phyloP scores from a whole-genome alignment of 2,113 vertebrate genomes.

The Nycticryphes semicollaris region DNA sequence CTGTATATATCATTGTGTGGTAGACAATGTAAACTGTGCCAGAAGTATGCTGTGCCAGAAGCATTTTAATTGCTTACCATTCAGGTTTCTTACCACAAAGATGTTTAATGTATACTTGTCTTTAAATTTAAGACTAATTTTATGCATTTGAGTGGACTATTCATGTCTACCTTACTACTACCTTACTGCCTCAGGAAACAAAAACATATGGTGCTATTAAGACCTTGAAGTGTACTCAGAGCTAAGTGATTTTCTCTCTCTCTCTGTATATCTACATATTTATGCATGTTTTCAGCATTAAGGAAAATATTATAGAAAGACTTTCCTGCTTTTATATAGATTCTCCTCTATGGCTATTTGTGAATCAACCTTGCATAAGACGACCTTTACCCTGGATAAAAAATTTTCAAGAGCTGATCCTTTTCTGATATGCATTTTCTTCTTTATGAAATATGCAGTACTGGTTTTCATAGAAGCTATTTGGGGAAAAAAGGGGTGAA shows the following conservation, averaged over 20 bases:
- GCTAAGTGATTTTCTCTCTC: background rate
- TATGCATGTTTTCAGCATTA: background rate
- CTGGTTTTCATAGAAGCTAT: background rate
- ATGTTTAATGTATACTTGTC: background rate
- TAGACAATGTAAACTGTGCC: background rate
- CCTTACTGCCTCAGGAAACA: background rate
- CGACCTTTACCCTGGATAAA: background rate
- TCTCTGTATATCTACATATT: background rate
- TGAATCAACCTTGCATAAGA: background rate
- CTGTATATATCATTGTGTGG: rapidly evolving
- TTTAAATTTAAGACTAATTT: background rate
- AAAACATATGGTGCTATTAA: background rate
- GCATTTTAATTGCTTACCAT: background rate
- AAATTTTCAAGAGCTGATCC: background rate
- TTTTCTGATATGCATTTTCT: background rate
- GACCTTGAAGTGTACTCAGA: background rate
- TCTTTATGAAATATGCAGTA: background rate
- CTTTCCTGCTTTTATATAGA: background rate
- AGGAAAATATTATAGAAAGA: background rate
- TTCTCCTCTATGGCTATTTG: background rate
- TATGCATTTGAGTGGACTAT: background rate
- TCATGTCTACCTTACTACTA: background rate
- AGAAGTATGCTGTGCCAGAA: background rate
- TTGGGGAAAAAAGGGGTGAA: background rate
- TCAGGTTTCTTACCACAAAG: background rate